Conservation (phyloP, 2,797 vertebrate species). For the Macropodus opercularis region DNA sequence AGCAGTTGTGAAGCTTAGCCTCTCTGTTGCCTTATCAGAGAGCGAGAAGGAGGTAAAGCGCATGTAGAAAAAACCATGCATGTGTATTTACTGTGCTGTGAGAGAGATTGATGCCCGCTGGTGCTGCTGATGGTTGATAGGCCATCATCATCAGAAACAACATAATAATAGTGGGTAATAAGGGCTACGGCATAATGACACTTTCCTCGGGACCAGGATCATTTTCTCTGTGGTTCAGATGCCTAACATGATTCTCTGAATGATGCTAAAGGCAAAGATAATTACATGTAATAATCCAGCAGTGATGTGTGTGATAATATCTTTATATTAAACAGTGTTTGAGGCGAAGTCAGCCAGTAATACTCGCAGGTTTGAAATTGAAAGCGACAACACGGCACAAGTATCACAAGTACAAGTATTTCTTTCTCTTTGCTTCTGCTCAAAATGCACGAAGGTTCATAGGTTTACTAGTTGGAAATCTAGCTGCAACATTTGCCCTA, state of each 20-base stretch:
- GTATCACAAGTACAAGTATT: too few species aligned
- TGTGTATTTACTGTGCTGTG: background rate
- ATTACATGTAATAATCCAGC: conserved; percentile 29
- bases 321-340: conserved; percentile 8
- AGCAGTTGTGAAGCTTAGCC: background rate
- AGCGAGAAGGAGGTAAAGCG: background rate
- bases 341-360: background rate
- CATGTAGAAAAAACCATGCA: background rate
- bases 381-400: background rate
- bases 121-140: conserved; percentile 11
- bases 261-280: conserved; percentile 28
- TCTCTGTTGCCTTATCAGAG: background rate
- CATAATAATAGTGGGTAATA: conserved; percentile 33
- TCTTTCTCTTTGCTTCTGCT: too few species aligned
- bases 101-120: background rate
- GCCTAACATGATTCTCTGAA: conserved; percentile 19
- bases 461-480: too few species aligned
- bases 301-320: conserved; percentile 16
- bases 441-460: too few species aligned
- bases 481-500: too few species aligned
- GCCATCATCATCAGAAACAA: conserved; percentile 38
- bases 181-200: conserved; percentile 10
- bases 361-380: background rate
- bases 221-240: conserved; percentile 30
- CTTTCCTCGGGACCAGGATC: conserved; percentile 8